Evolutionary conservation across 2,888 invertebrate species (phyloP).

Genomic region (Apamea crenata): DNA sequence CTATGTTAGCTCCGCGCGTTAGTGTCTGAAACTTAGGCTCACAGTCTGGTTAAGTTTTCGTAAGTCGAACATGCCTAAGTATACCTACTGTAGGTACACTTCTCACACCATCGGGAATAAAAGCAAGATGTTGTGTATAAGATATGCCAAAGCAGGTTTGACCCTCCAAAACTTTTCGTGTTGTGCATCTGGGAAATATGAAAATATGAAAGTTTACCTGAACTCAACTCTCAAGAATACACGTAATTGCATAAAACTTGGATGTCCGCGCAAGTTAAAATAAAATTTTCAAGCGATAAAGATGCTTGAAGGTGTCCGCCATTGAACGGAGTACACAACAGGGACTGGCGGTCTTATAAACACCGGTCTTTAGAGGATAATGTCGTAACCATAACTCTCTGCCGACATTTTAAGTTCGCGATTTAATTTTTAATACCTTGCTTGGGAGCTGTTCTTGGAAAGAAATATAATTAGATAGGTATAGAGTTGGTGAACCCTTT

Average conservation of each 20-base stretch:
- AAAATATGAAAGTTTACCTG: constrained; percentile 40
- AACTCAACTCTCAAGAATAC: not conserved
- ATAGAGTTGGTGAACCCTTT: not conserved
- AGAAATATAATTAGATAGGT: not conserved
- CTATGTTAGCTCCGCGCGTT: not conserved
- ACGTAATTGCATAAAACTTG: constrained; percentile 17
- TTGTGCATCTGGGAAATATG: constrained; percentile 32
- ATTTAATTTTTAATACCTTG: not conserved
- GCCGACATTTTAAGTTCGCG: not conserved
- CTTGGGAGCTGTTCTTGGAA: not conserved
- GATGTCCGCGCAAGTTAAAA: constrained; percentile 21
- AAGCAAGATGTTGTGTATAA: not conserved
- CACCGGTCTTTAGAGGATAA: not conserved
- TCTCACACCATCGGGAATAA: not conserved
- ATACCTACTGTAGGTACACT: not conserved
- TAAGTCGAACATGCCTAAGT: not conserved
- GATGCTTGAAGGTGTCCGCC: not conserved
- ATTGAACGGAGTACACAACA: not conserved
- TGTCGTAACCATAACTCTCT: not conserved
- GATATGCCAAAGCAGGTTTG: not conserved
- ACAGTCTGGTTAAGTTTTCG: not conserved
- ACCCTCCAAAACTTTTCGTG: constrained; percentile 20
- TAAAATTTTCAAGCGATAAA: constrained; percentile 17
- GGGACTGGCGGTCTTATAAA: not conserved
- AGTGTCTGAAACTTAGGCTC: not conserved